Conservation (phyloP, 2,888 invertebrate genomes). For the Heliconius cydno region DNA sequence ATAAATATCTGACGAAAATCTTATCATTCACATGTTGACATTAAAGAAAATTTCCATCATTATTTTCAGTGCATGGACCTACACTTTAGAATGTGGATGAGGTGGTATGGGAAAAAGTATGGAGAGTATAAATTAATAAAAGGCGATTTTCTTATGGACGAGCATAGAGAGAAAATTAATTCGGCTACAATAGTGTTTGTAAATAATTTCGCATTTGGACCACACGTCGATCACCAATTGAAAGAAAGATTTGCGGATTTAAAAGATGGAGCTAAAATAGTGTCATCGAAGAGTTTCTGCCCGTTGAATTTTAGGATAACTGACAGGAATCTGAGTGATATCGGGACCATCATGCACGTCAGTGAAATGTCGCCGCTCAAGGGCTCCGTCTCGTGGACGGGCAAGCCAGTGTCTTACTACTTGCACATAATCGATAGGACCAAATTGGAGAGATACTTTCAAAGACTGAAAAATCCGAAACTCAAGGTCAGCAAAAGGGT, state of each 20-base stretch:
- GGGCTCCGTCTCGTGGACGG: constrained; percentile 99
- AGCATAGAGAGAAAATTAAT: constrained; percentile 96
- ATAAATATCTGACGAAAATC: not conserved
- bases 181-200: constrained; percentile 98
- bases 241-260: constrained; percentile 98
- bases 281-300: constrained; percentile 99
- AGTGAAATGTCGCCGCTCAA: constrained; percentile 97
- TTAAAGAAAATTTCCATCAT: constrained; percentile 1
- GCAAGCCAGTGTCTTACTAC: constrained; percentile 99
- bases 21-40: not conserved
- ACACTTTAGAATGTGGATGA: constrained; percentile 97
- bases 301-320: constrained; percentile 99
- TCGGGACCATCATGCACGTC: constrained; percentile 99
- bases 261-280: constrained; percentile 97
- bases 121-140: constrained; percentile 96
- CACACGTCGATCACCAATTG: constrained; percentile 97
- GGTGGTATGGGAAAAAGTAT: constrained; percentile 98
- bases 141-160: constrained; percentile 96
- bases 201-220: constrained; percentile 99
- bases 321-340: constrained; percentile 98
- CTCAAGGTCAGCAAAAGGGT: constrained; percentile 86
- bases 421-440: constrained; percentile 99
- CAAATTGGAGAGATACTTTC: constrained; percentile 97
- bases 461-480: constrained; percentile 95
- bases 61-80: constrained; percentile 91